These are phyloP conservation scores for Euura lappo DNA, from an alignment of 1,140 invertebrate species.

Conservation along the genomic window DNA sequence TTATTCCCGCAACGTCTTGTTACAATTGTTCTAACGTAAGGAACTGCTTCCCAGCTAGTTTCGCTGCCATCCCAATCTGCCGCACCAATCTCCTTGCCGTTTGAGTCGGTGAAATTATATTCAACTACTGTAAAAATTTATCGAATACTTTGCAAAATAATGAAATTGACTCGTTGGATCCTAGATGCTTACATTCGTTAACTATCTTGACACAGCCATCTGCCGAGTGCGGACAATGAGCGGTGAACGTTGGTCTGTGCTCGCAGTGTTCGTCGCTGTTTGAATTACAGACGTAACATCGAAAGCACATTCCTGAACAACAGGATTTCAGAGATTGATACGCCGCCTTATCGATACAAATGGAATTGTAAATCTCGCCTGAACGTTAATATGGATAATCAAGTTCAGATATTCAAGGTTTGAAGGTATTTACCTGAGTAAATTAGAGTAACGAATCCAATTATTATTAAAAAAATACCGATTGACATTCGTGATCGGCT, in stretches of 20 bases:
- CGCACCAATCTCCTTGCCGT: not conserved
- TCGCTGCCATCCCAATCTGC: conserved; percentile 4
- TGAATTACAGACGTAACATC: conserved; percentile 10
- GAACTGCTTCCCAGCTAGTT: conserved; percentile 3
- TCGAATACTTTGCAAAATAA: not conserved
- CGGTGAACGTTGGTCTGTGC: not conserved
- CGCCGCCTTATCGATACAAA: no score
- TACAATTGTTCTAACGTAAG: not conserved
- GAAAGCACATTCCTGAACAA: conserved; percentile 6
- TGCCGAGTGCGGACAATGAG: not conserved
- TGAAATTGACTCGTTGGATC: not conserved
- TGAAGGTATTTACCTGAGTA: not conserved
- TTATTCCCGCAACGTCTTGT: conserved; percentile 11
- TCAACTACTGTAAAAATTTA: not conserved
- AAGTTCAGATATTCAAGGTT: no score
- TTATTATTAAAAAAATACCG: conserved; percentile 3
- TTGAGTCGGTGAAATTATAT: not conserved
- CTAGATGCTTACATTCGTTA: not conserved
- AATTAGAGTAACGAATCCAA: conserved; percentile 8
- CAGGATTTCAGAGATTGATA: not conserved
- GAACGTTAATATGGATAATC: no score
- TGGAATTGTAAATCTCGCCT: no score
- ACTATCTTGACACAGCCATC: not conserved
- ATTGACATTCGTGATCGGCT: conserved; percentile 7
- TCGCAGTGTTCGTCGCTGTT: conserved; percentile 6